Base-by-base conservation (phyloP, 2,113 vertebrate genomes). In the Cricetomys ansorgei region DNA sequence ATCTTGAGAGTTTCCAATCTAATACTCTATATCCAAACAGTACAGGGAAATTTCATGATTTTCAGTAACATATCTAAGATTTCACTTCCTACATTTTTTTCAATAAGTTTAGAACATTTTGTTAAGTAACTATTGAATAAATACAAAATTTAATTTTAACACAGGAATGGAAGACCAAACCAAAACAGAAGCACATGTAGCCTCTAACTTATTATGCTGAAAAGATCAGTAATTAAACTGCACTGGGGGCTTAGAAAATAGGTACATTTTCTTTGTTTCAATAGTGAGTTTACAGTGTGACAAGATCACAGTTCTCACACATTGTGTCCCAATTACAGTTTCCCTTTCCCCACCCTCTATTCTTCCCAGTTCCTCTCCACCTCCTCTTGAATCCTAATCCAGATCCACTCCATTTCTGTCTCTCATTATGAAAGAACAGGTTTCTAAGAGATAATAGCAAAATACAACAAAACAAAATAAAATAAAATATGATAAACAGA, bases 211-310 rank as follows among this genome's bases (percentile, higher is more conserved):
- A 86, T 59, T 88, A 37, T 67, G 62, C n/a, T 83, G 62, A 37
- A 96, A 94, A 31, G 43, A 92, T 43, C 34, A 27, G 6, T 85
- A 80, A 94, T 95, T 55, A 88, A 83, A 95, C 62, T 96, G 86
- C 79, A 65, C 50, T 45, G 50, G 34, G 57, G 3, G 16, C 94
- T 67, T 91, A 92, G 55, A 77, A 37, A 95, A 92, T 21, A 13
- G 2, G 27, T 72, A 45, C 15, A 57, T 34, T 76, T 84, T 93
- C 37, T 59, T 77, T 87, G 45, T 91, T 57, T 48, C 72, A 40
- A 55, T 93, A 73, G 40, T 73, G 16, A 91, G 19, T 23, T 93
- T 88, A 62, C 4, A 12, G 19, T 40, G 3, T 89, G n/a, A 21
- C 37, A 59, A 81, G 21, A 40, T 21, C 37, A 81, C 53, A 57